Conservation (phyloP, 2,797 vertebrate genomes). For the Parauchenoglanis punctatus region DNA sequence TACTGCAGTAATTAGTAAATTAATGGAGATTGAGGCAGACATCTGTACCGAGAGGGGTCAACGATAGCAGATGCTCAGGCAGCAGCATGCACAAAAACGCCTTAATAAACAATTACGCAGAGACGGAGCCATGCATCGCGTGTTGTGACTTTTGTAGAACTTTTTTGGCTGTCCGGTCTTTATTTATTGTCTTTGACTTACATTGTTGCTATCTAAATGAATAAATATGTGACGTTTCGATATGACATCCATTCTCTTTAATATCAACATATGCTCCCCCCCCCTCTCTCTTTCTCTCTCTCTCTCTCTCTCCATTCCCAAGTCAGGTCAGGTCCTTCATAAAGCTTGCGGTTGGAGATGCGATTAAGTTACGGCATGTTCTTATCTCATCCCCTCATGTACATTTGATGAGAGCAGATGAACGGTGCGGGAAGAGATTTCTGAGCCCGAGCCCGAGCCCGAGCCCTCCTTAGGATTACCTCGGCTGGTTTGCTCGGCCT, state of each 20-base stretch:
- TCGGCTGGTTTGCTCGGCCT: slow-evolving; percentile 70
- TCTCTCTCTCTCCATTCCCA: neutral
- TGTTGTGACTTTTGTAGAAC: slow-evolving; percentile 21
- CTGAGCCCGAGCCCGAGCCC: slow-evolving; percentile 62
- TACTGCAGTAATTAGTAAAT: slow-evolving; percentile 83
- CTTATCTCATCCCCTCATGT: slow-evolving; percentile 46
- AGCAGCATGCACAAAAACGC: slow-evolving; percentile 65
- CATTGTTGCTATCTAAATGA: neutral
- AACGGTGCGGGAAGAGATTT: slow-evolving; percentile 58
- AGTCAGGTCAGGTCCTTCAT: slow-evolving; percentile 5
- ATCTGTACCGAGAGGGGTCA: slow-evolving; percentile 49
- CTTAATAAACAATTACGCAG: slow-evolving; percentile 38
- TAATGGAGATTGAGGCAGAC: slow-evolving; percentile 74
- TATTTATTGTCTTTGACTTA: slow-evolving; percentile 36
- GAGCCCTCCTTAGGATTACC: slow-evolving; percentile 78
- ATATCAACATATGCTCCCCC: slow-evolving; percentile 16
- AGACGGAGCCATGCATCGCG: neutral
- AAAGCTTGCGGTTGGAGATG: slow-evolving; percentile 43
- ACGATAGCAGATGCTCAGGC: slow-evolving; percentile 48
- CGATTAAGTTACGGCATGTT: slow-evolving; percentile 48
- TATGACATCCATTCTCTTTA: slow-evolving; percentile 13
- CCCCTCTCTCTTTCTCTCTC: neutral
- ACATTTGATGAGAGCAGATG: slow-evolving; percentile 49
- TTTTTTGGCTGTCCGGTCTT: neutral
- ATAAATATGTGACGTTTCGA: slow-evolving; percentile 1